A percentile compares a stretch with the other conserved stretches of the same genome.
phyloP scores from a whole-genome alignment of 1,140 invertebrate genomes.

The Aricia agestis region DNA sequence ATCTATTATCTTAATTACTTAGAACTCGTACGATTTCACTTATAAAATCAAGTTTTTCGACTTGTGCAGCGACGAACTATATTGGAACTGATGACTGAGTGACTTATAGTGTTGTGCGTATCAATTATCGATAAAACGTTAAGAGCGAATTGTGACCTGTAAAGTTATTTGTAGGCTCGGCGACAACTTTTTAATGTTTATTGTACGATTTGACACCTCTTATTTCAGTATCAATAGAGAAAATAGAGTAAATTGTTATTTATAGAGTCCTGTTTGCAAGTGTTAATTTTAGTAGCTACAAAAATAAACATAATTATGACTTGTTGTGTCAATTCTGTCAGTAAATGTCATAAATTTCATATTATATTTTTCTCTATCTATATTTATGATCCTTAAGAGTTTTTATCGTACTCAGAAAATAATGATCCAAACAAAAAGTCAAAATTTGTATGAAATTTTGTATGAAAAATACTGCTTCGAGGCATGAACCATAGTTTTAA shows the following conservation, averaged over 20 bases:
- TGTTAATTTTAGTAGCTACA: no score
- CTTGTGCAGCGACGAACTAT: conserved; percentile 1
- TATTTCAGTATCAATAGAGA: background rate
- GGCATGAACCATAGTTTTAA: no score
- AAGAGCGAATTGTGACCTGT: conserved; percentile 7
- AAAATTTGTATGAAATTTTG: no score
- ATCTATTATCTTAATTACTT: conserved; percentile 1
- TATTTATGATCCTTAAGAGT: no score
- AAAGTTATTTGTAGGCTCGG: background rate
- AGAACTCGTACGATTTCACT: background rate
- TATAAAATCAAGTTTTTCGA: conserved; percentile 13
- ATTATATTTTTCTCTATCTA: no score
- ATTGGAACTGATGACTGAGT: background rate
- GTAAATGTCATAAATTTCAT: no score
- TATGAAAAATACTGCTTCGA: no score
- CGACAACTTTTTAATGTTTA: background rate
- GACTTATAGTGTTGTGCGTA: background rate
- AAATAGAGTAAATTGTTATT: background rate
- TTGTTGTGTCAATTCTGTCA: no score
- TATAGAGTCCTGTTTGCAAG: background rate
- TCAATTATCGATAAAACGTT: conserved; percentile 19
- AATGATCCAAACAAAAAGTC: no score
- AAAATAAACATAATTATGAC: no score
- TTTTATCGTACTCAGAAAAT: no score
- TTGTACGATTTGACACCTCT: background rate